phyloP scores from a whole-genome alignment of 2,888 invertebrate genomes.

The Parnassius apollo region DNA sequence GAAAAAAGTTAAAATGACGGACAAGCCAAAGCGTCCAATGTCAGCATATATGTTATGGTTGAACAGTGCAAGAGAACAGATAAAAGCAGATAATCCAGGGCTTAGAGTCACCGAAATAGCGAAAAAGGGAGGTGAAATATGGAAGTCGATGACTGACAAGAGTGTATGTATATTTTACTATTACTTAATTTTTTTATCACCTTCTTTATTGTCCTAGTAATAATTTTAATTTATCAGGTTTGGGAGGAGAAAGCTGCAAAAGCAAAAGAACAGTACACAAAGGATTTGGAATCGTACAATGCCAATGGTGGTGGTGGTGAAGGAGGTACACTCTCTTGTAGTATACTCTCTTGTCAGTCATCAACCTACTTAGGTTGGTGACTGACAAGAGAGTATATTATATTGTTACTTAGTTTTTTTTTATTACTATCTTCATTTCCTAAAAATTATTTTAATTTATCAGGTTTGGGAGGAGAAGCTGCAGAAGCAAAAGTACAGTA shows the following conservation, averaged over 20 bases:
- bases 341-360: no score
- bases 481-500: no score
- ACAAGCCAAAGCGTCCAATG: constrained; percentile 96
- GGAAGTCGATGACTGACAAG: constrained; percentile 95
- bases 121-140: constrained; percentile 97
- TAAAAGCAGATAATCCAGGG: constrained; percentile 95
- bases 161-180: constrained; percentile 79
- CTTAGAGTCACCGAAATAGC: constrained; percentile 95
- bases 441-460: no score
- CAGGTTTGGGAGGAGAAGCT: no score
- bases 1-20: constrained; percentile 87
- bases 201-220: constrained; percentile 23
- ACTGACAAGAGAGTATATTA: no score
- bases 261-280: constrained; percentile 93
- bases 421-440: no score
- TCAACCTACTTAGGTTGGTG: no score
- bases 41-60: constrained; percentile 98
- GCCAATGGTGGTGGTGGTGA: constrained; percentile 86
- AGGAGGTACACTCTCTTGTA: no score
- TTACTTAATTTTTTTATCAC: constrained; percentile 12
- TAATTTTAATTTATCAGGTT: constrained; percentile 77
- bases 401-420: no score
- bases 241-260: constrained; percentile 95
- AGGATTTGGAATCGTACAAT: constrained; percentile 94
- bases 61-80: constrained; percentile 91